Conservation (phyloP, 2,797 vertebrate genomes). For the Dicrostonyx torquatus region DNA sequence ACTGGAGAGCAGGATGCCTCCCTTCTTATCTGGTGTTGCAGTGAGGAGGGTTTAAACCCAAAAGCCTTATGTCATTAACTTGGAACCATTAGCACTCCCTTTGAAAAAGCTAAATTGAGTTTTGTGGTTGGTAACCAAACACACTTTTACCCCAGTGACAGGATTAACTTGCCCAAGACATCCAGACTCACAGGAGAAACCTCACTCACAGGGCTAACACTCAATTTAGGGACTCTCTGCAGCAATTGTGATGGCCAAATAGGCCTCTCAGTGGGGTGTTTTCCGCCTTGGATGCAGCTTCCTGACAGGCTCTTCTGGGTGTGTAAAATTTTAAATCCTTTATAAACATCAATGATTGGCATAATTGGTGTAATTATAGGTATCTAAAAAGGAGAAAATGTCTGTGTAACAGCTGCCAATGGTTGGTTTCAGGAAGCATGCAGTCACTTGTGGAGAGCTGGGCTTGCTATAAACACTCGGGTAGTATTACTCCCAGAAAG, state of each 20-base stretch:
- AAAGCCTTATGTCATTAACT: conserved; percentile 38
- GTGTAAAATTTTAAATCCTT: conserved; percentile 77
- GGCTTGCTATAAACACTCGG: conserved; percentile 40
- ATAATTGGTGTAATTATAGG: conserved; percentile 82
- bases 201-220: not conserved
- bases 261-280: conserved; percentile 30
- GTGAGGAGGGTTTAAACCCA: not conserved
- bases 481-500: conserved; percentile 73
- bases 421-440: conserved; percentile 75
- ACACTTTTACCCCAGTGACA: conserved; percentile 33
- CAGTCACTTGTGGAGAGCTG: conserved; percentile 71
- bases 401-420: conserved; percentile 79
- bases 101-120: conserved; percentile 38
- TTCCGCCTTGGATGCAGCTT: conserved; percentile 43
- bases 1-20: not conserved
- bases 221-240: not conserved
- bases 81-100: not conserved
- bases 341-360: conserved; percentile 78
- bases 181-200: not conserved
- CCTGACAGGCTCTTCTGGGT: conserved; percentile 63
- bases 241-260: not conserved
- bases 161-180: conserved; percentile 47
- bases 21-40: not conserved
- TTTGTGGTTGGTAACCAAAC: conserved; percentile 25
- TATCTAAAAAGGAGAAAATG: conserved; percentile 78